phyloP scores from a whole-genome alignment of 2,113 vertebrate genomes.

The Castor canadensis region DNA sequence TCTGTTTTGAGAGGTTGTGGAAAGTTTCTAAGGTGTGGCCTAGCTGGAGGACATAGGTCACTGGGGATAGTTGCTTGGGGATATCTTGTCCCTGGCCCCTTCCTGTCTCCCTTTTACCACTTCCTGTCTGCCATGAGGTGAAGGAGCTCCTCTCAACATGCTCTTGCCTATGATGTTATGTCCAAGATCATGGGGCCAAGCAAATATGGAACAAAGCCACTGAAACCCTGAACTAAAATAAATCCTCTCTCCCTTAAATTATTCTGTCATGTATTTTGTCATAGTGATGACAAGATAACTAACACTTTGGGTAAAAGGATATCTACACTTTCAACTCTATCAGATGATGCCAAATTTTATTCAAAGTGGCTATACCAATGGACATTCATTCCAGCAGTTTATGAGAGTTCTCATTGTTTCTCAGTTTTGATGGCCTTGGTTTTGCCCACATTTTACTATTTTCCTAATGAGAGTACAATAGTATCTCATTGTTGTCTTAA shows the following conservation, averaged over 20 bases:
- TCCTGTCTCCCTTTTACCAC: neutral
- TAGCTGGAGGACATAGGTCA: neutral
- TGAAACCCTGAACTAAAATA: neutral
- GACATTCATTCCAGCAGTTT: neutral
- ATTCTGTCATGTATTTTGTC: neutral
- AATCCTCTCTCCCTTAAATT: neutral
- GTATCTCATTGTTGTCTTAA: neutral
- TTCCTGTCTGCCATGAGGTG: neutral
- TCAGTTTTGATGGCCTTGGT: neutral
- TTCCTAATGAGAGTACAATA: neutral
- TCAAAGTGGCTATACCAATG: neutral
- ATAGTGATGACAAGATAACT: neutral
- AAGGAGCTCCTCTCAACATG: neutral
- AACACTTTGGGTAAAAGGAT: neutral
- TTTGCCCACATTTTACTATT: neutral
- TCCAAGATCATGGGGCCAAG: too few species aligned
- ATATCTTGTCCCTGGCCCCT: neutral
- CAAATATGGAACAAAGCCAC: neutral
- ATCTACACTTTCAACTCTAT: neutral
- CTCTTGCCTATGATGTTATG: neutral
- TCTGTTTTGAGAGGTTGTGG: neutral
- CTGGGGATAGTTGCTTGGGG: neutral
- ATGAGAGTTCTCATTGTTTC: neutral
- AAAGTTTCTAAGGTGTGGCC: neutral
- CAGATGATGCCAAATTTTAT: neutral